phyloP scores from a whole-genome alignment of 1,140 invertebrate species.

The Leptestheria dahalacensis region DNA sequence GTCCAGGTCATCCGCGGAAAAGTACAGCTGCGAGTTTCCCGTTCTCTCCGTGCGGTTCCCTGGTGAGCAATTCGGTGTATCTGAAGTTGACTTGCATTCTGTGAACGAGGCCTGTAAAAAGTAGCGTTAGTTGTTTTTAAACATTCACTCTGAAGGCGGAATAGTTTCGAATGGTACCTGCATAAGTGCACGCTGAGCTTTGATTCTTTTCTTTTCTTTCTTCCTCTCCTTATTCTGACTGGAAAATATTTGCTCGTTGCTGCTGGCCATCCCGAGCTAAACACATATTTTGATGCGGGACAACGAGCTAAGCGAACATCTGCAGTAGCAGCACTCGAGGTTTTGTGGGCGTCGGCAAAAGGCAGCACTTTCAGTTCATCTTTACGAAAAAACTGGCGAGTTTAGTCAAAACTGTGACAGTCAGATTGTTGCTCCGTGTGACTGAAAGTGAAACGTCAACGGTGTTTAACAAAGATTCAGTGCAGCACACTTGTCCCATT shows the following conservation, averaged over 20 bases:
- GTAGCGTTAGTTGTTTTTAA: not conserved
- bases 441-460: not conserved
- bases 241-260: slow-evolving; percentile 5
- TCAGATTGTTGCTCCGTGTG: too few relatives aligned
- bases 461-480: not conserved
- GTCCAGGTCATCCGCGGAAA: not conserved
- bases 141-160: not conserved
- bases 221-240: not conserved
- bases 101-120: not conserved
- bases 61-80: too few relatives aligned
- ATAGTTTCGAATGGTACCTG: not conserved
- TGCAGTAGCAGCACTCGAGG: too few relatives aligned
- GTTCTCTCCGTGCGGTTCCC: not conserved
- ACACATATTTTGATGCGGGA: not conserved
- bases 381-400: too few relatives aligned
- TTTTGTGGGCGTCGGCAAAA: too few relatives aligned
- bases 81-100: not conserved
- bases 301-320: too few relatives aligned
- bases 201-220: not conserved
- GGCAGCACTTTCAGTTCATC: too few relatives aligned
- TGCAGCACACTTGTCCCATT: too few relatives aligned
- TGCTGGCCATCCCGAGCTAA: slow-evolving; percentile 9
- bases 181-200: slow-evolving; percentile 5
- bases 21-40: not conserved
- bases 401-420: too few relatives aligned